Evolutionary conservation across 2,113 vertebrate species (phyloP).

Genomic region (rat (Rattus norvegicus)): DNA sequence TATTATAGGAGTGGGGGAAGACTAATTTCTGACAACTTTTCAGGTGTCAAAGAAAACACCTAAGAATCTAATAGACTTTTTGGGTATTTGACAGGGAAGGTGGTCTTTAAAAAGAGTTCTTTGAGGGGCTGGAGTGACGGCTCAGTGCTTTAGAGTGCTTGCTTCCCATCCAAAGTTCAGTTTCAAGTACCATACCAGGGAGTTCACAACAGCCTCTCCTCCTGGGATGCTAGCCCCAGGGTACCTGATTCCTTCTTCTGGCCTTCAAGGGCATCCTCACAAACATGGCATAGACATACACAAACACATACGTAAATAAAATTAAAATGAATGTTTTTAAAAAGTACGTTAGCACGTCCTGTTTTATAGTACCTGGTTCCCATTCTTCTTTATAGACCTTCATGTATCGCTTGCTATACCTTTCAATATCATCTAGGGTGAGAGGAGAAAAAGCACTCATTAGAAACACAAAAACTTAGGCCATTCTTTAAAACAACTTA

Average conservation of each 20-base stretch:
- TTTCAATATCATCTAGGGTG: conserved; percentile 88
- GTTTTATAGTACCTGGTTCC: conserved; percentile 89
- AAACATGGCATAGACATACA: neutral
- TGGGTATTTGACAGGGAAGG: neutral
- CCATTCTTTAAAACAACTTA: conserved; percentile 26
- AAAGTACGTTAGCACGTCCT: conserved; percentile 10
- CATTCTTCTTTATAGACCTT: conserved; percentile 84
- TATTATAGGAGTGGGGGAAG: neutral
- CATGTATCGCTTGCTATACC: conserved; percentile 91
- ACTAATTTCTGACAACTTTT: conserved; percentile 6
- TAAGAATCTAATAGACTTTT: neutral
- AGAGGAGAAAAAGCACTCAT: conserved; percentile 53
- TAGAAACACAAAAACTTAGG: conserved; percentile 28
- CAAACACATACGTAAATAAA: neutral
- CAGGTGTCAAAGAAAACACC: neutral
- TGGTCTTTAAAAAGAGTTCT: conserved; percentile 20
- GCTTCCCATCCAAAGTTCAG: neutral
- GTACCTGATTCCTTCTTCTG: neutral
- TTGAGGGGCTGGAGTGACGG: neutral
- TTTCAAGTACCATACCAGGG: neutral
- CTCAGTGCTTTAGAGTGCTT: neutral
- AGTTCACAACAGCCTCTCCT: neutral
- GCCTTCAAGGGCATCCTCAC: too few relatives aligned
- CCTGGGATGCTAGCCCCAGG: neutral
- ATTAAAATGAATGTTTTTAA: neutral